phyloP scores from a whole-genome alignment of 2,113 vertebrate genomes.

The Verasper variegatus region DNA sequence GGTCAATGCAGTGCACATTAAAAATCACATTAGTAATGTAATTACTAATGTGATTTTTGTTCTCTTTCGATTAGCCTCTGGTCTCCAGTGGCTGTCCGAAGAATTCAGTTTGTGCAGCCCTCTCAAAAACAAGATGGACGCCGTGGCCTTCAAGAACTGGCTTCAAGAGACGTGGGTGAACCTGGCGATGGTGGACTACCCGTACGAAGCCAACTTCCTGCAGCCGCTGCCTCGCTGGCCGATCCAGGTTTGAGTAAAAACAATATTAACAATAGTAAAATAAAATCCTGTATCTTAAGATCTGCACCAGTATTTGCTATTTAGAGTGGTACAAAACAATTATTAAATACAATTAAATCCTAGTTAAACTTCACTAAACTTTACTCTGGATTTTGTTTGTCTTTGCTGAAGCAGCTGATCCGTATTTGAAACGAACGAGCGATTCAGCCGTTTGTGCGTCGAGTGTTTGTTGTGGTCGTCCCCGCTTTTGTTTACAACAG shows the following conservation, averaged over 20 bases:
- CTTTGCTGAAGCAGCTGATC: constrained; percentile 40
- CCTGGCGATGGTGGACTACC: constrained; percentile 96
- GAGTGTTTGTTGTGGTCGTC: constrained; percentile 72
- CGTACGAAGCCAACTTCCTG: constrained; percentile 91
- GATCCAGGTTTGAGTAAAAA: constrained; percentile 85
- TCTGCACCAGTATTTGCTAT: neutral
- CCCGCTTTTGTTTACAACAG: constrained; percentile 68
- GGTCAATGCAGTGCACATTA: neutral
- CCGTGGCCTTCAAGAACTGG: constrained; percentile 87
- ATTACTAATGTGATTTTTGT: neutral
- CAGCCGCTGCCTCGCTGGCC: constrained; percentile 95
- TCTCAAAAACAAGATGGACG: constrained; percentile 81
- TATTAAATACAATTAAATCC: neutral
- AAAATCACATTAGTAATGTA: neutral
- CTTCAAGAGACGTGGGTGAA: constrained; percentile 94
- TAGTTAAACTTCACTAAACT: neutral
- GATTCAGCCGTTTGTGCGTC: constrained; percentile 47
- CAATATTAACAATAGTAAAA: neutral
- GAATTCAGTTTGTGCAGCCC: constrained; percentile 87
- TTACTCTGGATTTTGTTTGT: constrained; percentile 32
- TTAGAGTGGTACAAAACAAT: neutral
- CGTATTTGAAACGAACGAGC: constrained; percentile 48
- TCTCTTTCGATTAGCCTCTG: constrained; percentile 76
- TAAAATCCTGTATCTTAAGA: too few relatives aligned
- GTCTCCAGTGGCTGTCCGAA: constrained; percentile 89